phyloP scores from a whole-genome alignment of 2,113 vertebrate species.

The Oncorhynchus tshawytscha region DNA sequence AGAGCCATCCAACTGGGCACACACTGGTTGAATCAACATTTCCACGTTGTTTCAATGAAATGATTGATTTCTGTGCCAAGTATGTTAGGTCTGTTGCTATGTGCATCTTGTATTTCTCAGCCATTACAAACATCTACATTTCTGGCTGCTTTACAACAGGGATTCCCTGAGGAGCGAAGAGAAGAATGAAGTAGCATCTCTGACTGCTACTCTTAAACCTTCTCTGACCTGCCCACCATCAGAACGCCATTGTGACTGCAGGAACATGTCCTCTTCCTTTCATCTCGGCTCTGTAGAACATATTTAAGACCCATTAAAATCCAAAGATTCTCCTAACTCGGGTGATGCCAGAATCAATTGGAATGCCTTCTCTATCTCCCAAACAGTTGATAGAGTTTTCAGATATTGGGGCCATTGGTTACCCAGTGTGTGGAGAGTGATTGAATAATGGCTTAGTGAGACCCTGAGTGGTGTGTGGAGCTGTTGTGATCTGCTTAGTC shows the following conservation, averaged over 20 bases:
- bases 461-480: constrained; percentile 39
- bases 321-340: constrained; percentile 33
- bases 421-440: constrained; percentile 23
- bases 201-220: constrained; percentile 24
- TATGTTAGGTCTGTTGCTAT: neutral
- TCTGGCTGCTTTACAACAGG: neutral
- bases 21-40: no score
- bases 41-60: no score
- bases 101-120: neutral
- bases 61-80: no score
- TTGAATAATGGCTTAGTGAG: constrained; percentile 53
- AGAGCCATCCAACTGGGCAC: no score
- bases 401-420: constrained; percentile 43
- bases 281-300: constrained; percentile 5
- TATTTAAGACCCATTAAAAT: constrained; percentile 19
- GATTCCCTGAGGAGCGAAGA: constrained; percentile 11
- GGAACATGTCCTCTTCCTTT: constrained; percentile 10
- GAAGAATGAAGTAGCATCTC: constrained; percentile 19
- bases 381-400: constrained; percentile 16
- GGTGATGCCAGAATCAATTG: constrained; percentile 59
- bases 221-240: constrained; percentile 38
- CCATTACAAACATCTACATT: neutral
- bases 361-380: constrained; percentile 20
- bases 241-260: constrained; percentile 37
- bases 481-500: constrained; percentile 24